A percentile compares a stretch with the other conserved stretches of the same genome.
Evolutionary conservation across 2,888 invertebrate species (phyloP).

Genomic region (Pammene fasciana): DNA sequence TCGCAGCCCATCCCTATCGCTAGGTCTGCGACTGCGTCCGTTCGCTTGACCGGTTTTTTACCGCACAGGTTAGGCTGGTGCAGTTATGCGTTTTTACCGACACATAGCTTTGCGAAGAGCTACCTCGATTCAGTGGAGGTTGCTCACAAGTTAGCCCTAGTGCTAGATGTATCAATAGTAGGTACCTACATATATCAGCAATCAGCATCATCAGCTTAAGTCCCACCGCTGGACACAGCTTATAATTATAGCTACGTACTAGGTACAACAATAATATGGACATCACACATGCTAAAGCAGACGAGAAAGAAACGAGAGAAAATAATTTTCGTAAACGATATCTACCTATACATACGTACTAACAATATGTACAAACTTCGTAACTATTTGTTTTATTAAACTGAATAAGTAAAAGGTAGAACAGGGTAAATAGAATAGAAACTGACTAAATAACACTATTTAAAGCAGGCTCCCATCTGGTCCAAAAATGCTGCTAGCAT

Average conservation of each 20-base stretch:
- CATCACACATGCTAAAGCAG: not conserved
- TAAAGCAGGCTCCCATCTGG: no score
- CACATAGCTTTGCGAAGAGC: not conserved
- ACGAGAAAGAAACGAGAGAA: no score
- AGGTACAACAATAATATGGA: not conserved
- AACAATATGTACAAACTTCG: not conserved
- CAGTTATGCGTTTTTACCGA: constrained; percentile 19
- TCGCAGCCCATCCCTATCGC: constrained; percentile 8
- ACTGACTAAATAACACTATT: no score
- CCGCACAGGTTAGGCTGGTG: constrained; percentile 14
- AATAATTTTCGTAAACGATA: not conserved
- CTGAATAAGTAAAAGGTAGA: no score
- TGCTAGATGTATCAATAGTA: not conserved
- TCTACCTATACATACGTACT: not conserved
- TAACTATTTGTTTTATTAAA: no score
- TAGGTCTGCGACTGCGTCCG: constrained; percentile 4
- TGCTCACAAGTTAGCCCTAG: not conserved
- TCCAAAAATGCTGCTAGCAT: no score
- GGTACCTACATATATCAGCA: no score
- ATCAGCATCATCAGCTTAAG: not conserved
- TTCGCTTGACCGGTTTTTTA: constrained; percentile 29
- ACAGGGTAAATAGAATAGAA: no score
- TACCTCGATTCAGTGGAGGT: not conserved
- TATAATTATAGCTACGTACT: no score
- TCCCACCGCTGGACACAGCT: not conserved